Evolutionary conservation across 2,113 vertebrate genomes (phyloP).

Genomic region (Colistium nudipinnis): DNA sequence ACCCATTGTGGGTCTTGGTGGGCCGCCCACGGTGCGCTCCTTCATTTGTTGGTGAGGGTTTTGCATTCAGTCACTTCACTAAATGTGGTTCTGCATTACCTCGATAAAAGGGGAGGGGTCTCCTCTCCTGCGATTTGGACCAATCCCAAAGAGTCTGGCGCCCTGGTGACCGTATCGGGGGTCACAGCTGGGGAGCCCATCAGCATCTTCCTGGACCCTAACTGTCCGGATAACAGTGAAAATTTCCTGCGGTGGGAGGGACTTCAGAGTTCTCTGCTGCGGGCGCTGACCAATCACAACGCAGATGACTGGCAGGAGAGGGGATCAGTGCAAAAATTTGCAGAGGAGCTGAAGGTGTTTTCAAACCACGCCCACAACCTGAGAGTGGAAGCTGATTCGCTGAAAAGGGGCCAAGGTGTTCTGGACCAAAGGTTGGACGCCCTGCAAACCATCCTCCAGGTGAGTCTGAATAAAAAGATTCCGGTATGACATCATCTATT

Average conservation of each 20-base stretch:
- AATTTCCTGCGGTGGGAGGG: conserved; percentile 86
- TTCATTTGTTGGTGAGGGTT: no score
- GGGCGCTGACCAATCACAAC: conserved; percentile 78
- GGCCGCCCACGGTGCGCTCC: no score
- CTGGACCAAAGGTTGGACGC: conserved; percentile 87
- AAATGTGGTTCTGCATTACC: background rate
- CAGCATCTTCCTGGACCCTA: conserved; percentile 93
- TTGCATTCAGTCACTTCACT: background rate
- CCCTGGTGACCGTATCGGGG: conserved; percentile 90
- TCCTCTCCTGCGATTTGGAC: conserved; percentile 89
- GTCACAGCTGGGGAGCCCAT: conserved; percentile 86
- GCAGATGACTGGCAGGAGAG: conserved; percentile 77
- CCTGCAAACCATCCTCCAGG: conserved; percentile 89
- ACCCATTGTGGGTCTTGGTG: no score
- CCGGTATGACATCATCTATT: background rate
- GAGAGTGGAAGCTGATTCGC: conserved; percentile 80
- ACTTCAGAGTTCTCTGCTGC: conserved; percentile 86
- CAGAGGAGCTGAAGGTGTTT: conserved; percentile 86
- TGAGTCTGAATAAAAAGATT: background rate
- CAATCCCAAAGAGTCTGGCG: conserved; percentile 85
- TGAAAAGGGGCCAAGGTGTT: conserved; percentile 85
- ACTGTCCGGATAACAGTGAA: conserved; percentile 86
- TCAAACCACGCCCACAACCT: conserved; percentile 81
- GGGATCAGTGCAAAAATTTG: conserved; percentile 82
- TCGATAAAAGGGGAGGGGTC: conserved; percentile 73